Conservation (phyloP, 2,888 invertebrate genomes). For the Thera obeliscata region DNA sequence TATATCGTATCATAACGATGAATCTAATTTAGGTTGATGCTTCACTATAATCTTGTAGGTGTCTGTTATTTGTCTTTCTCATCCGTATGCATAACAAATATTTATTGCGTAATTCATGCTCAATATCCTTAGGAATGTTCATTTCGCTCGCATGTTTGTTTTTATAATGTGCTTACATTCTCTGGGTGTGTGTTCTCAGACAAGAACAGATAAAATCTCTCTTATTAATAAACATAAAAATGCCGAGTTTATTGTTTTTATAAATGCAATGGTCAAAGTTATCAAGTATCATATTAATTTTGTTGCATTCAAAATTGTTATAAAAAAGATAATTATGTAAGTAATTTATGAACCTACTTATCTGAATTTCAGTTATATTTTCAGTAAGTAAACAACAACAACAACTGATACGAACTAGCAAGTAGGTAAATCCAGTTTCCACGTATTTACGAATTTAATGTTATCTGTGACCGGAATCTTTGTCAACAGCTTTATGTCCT, state of each 20-base stretch:
- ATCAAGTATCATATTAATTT: background rate
- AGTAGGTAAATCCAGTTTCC: background rate
- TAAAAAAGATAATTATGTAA: too few species aligned
- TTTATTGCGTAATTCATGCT: too few species aligned
- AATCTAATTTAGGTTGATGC: too few species aligned
- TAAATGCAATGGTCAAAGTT: conserved; percentile 2
- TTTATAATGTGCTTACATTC: background rate
- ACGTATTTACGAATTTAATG: background rate
- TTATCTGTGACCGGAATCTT: conserved; percentile 10
- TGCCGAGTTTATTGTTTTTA: conserved; percentile 7
- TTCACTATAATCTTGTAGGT: too few species aligned
- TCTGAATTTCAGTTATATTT: too few species aligned
- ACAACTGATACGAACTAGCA: too few species aligned
- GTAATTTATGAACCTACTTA: too few species aligned
- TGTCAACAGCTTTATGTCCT: conserved; percentile 26
- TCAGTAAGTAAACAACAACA: too few species aligned
- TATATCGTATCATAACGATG: too few species aligned
- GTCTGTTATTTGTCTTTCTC: too few species aligned
- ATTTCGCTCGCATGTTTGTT: background rate
- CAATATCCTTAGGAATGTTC: background rate
- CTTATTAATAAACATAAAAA: background rate
- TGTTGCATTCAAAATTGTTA: too few species aligned
- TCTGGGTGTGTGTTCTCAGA: background rate
- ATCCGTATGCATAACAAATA: too few species aligned
- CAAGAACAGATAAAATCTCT: background rate